Evolutionary conservation across 2,888 invertebrate genomes (phyloP).

Genomic region (Drosophila sordidapex): DNA sequence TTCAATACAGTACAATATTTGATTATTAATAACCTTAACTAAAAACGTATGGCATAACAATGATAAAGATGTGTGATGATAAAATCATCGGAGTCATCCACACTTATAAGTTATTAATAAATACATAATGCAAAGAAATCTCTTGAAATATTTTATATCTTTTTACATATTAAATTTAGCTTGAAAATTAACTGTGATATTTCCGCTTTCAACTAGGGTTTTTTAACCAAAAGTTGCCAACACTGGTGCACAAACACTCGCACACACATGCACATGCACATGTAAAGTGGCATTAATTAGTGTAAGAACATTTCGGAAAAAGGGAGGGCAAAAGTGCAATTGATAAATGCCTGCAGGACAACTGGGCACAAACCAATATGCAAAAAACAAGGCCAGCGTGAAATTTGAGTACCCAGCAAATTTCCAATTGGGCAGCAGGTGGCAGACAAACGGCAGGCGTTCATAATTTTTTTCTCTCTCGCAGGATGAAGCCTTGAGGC

Average conservation of each 20-base stretch:
- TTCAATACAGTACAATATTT: neutral
- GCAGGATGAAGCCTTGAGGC: constrained; percentile 26
- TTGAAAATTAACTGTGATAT: neutral
- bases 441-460: constrained; percentile 40
- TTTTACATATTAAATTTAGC: neutral
- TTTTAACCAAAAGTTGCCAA: neutral
- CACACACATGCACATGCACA: constrained; percentile 10
- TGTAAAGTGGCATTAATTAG: constrained; percentile 73
- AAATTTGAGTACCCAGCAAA: constrained; percentile 56
- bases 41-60: neutral
- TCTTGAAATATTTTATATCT: neutral
- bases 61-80: neutral
- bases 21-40: neutral
- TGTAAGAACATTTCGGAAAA: constrained; percentile 42
- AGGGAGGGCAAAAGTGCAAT: constrained; percentile 69
- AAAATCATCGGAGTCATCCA: neutral
- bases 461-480: constrained; percentile 2
- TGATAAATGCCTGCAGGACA: constrained; percentile 46
- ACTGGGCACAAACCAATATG: constrained; percentile 35
- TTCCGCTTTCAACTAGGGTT: neutral
- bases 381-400: constrained; percentile 35
- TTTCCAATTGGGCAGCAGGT: constrained; percentile 74
- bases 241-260: constrained; percentile 8
- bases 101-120: neutral
- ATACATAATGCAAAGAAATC: neutral